These are phyloP conservation scores for Steinernema feltiae DNA, from an alignment of 1,140 invertebrate species.

Conservation along the genomic window DNA sequence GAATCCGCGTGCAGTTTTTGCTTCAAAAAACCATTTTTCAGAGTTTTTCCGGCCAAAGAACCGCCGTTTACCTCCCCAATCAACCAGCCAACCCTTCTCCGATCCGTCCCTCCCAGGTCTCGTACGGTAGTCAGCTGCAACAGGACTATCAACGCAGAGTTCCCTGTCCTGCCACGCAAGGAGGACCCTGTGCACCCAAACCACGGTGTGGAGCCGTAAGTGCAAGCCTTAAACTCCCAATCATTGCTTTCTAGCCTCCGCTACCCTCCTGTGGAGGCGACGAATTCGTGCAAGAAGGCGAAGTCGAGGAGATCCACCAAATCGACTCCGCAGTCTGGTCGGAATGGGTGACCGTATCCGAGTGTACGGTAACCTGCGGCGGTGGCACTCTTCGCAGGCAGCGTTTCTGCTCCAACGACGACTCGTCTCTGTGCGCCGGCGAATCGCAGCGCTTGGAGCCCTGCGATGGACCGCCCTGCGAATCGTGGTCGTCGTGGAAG, in stretches of 20 bases:
- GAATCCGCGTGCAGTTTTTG: no score
- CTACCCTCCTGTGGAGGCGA: neutral
- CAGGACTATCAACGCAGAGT: constrained; percentile 10
- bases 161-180: constrained; percentile 30
- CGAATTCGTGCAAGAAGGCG: neutral
- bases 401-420: constrained; percentile 8
- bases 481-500: constrained; percentile 27
- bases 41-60: constrained; percentile 12
- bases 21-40: constrained; percentile 16
- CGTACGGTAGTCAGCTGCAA: neutral
- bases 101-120: neutral
- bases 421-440: neutral
- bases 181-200: constrained; percentile 36
- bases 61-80: neutral
- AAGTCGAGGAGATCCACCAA: neutral
- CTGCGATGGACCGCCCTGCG: constrained; percentile 25
- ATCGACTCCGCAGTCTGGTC: neutral
- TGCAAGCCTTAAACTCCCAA: neutral
- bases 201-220: neutral
- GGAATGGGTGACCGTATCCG: neutral
- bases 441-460: constrained; percentile 28
- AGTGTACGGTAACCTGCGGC: neutral
- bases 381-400: neutral
- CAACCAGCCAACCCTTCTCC: neutral
- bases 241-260: neutral